Evolutionary conservation across 1,140 invertebrate genomes (phyloP).

Genomic region (Cryptotermes secundus): DNA sequence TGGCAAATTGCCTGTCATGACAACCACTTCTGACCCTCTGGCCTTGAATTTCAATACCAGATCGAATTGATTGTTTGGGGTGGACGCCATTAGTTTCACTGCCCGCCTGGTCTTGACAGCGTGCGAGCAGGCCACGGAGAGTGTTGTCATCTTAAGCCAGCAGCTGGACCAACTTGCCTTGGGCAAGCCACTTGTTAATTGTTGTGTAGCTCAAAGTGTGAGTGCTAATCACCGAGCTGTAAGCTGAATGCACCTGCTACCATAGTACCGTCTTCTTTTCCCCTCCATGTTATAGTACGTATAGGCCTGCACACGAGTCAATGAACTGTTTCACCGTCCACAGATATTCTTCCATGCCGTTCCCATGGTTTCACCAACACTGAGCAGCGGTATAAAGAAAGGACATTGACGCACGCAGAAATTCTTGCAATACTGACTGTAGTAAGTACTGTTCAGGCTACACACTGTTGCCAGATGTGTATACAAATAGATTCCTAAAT

Average conservation of each 20-base stretch:
- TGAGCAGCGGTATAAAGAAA: background rate
- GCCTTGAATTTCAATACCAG: background rate
- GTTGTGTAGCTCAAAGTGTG: background rate
- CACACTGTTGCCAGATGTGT: background rate
- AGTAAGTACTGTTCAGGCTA: background rate
- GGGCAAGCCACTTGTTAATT: background rate
- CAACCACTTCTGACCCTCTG: background rate
- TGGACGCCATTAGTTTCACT: background rate
- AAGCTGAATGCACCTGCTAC: constrained; percentile 2
- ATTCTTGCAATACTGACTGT: background rate
- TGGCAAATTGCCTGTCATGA: too few species aligned
- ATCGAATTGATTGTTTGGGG: background rate
- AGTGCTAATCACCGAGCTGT: background rate
- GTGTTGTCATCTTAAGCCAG: background rate
- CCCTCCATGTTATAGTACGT: background rate
- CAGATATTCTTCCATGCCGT: too few species aligned
- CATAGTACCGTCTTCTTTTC: background rate
- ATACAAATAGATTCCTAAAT: background rate
- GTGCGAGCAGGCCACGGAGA: background rate
- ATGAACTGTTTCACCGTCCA: constrained; percentile 1
- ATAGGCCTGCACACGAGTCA: background rate
- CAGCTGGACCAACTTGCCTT: background rate
- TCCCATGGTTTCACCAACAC: background rate
- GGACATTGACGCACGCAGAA: constrained; percentile 11
- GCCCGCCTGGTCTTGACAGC: background rate